phyloP scores from a whole-genome alignment of 2,797 vertebrate genomes.

The Avahi laniger region DNA sequence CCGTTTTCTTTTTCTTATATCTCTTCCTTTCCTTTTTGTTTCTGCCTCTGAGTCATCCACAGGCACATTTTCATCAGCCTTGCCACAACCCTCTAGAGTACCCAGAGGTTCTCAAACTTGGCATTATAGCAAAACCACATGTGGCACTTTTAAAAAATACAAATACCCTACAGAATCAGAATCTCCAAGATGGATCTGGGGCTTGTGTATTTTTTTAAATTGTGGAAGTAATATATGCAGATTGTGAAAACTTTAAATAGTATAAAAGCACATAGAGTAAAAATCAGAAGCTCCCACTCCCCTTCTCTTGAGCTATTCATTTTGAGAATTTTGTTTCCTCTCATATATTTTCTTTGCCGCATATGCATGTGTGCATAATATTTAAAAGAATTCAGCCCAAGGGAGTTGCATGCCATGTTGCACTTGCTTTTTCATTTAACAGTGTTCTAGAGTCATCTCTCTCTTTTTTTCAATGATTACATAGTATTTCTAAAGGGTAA shows the following conservation, averaged over 20 bases:
- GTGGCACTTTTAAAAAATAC: not conserved
- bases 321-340: not conserved
- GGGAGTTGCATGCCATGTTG: fast-evolving
- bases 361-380: not conserved
- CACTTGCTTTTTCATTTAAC: not conserved
- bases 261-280: not conserved
- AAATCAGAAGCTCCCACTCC: not conserved
- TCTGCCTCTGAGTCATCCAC: not conserved
- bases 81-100: not conserved
- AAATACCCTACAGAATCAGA: not conserved
- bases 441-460: not conserved
- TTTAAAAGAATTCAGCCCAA: not conserved
- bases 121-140: not conserved
- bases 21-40: not conserved
- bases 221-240: not conserved
- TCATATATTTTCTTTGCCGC: not conserved
- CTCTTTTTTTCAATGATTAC: not conserved
- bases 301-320: not conserved
- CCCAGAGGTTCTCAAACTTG: not conserved
- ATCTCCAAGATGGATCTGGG: not conserved
- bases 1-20: not conserved
- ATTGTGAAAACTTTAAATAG: not conserved
- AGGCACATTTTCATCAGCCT: not conserved
- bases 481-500: not conserved
- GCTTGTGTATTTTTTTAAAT: not conserved